Evolutionary conservation across 2,888 invertebrate species (phyloP).

Genomic region (Aleiodes alternator): DNA sequence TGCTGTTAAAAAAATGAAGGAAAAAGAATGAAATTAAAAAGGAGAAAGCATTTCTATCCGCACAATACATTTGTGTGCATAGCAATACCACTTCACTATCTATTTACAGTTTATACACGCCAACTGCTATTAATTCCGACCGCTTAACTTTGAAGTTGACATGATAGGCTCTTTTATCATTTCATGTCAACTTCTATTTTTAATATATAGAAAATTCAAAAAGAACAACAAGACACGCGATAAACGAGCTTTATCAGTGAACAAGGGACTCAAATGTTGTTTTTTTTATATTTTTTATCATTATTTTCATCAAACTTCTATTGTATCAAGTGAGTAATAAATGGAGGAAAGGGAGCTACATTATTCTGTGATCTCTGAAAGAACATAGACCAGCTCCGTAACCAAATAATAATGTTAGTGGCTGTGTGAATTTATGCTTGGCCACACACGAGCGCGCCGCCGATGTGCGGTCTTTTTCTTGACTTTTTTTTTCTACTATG

Average conservation of each 20-base stretch:
- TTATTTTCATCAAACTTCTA: too few species aligned
- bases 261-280: too few species aligned
- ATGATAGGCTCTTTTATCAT: too few species aligned
- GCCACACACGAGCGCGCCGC: constrained; percentile 69
- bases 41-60: constrained; percentile 54
- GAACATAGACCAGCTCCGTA: constrained; percentile 59
- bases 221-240: too few species aligned
- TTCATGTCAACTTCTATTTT: too few species aligned
- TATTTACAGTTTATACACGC: constrained; percentile 24
- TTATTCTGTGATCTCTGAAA: constrained; percentile 46
- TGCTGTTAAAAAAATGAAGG: neutral
- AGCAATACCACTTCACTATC: constrained; percentile 34
- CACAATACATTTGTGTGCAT: constrained; percentile 19
- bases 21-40: constrained; percentile 48
- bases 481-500: neutral
- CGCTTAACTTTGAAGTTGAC: neutral
- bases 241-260: too few species aligned
- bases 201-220: too few species aligned
- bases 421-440: constrained; percentile 67
- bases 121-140: constrained; percentile 7
- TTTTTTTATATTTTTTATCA: too few species aligned
- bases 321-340: too few species aligned
- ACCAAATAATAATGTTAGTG: constrained; percentile 67
- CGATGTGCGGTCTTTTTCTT: constrained; percentile 63
- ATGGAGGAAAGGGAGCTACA: too few species aligned